A percentile compares a stretch with the other conserved stretches of the same genome.
Evolutionary conservation across 35 echinoderm and acorn worm genomes (phyloP).

Genomic region (Stichopus chloronotus): DNA sequence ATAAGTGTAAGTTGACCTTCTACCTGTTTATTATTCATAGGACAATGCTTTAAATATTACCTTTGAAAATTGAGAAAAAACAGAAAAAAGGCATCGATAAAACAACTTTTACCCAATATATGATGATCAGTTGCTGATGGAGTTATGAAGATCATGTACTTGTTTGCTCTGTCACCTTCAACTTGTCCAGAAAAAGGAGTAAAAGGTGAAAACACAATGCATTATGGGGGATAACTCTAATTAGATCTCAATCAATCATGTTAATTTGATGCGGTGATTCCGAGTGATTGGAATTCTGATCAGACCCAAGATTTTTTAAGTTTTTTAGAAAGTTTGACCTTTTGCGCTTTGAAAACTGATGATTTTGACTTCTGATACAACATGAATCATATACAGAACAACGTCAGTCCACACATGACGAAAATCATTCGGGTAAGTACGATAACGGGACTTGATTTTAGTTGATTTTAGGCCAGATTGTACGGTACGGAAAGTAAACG

Average conservation of each 20-base stretch:
- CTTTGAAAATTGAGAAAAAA: conserved; percentile 13
- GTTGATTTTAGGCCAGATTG: conserved; percentile 16
- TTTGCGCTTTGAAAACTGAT: neutral
- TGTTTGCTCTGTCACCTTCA: neutral
- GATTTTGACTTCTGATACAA: neutral
- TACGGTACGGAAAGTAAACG: neutral
- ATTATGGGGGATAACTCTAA: conserved; percentile 60
- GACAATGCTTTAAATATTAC: conserved; percentile 17
- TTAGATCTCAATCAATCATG: conserved; percentile 84
- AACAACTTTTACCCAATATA: neutral
- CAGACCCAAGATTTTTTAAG: neutral
- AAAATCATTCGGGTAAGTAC: conserved; percentile 46
- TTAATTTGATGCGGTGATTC: conserved; percentile 73
- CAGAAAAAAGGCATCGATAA: neutral
- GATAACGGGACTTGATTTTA: conserved; percentile 19
- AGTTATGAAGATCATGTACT: neutral
- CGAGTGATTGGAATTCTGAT: conserved; percentile 46
- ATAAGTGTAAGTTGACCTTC: conserved; percentile 18
- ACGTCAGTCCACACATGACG: conserved; percentile 20
- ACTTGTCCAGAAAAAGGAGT: neutral
- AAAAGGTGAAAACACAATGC: neutral
- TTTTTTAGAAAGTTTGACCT: neutral
- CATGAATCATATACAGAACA: conserved; percentile 48
- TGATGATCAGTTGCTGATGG: neutral
- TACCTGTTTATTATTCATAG: conserved; percentile 45